Evolutionary conservation across 2,113 vertebrate species (phyloP).

Genomic region (Athene cunicularia): DNA sequence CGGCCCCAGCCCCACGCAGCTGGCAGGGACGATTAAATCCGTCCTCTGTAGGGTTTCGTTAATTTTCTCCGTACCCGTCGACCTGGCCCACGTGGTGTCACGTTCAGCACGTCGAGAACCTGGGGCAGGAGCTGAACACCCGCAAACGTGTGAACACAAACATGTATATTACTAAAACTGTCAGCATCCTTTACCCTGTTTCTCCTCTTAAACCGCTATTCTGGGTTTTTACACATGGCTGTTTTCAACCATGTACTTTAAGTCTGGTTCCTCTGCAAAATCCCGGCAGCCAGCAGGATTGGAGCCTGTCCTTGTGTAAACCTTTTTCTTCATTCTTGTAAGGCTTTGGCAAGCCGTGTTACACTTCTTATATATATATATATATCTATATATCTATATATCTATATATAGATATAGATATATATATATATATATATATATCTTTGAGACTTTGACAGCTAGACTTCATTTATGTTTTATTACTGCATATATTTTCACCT

Average conservation of each 20-base stretch:
- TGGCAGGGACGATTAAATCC: accelerated
- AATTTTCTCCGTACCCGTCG: accelerated
- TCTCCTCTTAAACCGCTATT: accelerated
- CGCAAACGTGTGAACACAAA: not conserved
- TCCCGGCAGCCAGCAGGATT: accelerated
- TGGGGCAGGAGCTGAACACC: not conserved
- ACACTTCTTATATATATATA: not conserved
- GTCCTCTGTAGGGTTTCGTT: not conserved
- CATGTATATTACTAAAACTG: not conserved
- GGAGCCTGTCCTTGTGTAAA: not conserved
- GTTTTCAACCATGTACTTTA: not conserved
- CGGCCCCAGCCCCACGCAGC: accelerated
- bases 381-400: too few species aligned
- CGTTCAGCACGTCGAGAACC: accelerated
- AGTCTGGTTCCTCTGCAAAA: not conserved
- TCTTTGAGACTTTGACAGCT: not conserved
- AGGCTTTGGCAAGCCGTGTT: not conserved
- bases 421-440: accelerated
- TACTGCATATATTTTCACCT: not conserved
- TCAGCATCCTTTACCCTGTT: accelerated
- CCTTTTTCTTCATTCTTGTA: not conserved
- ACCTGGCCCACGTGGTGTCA: not conserved
- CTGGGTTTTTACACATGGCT: not conserved
- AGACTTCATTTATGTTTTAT: not conserved
- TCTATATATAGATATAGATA: too few species aligned